Percentiles rank a stretch among this genome's conserved stretches.
phyloP scores from a whole-genome alignment of 2,888 invertebrate species.

The Ornithoptera priamus region DNA sequence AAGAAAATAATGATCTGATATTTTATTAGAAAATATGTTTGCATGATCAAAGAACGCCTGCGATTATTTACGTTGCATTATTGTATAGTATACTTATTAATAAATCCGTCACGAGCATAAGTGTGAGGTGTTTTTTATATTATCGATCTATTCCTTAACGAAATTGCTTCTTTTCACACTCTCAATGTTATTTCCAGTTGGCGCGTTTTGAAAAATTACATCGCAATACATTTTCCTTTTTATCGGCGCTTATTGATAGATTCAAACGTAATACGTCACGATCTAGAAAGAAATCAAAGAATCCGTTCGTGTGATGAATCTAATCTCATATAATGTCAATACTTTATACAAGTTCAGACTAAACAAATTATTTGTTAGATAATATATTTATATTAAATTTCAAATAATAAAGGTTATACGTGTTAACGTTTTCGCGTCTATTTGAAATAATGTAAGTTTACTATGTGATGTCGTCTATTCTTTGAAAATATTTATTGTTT shows the following conservation, averaged over 20 bases:
- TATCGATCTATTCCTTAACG: background rate
- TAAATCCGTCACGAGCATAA: background rate
- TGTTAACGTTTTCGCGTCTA: too few relatives aligned
- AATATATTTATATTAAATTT: background rate
- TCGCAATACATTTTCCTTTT: conserved; percentile 15
- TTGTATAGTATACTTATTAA: background rate
- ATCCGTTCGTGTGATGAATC: conserved; percentile 21
- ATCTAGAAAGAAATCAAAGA: conserved; percentile 22
- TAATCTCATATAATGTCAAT: conserved; percentile 14
- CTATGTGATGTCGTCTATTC: too few relatives aligned
- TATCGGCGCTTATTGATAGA: conserved; percentile 24
- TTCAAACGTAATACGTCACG: conserved; percentile 20
- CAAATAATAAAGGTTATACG: background rate
- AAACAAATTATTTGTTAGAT: conserved; percentile 3
- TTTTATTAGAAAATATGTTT: too few relatives aligned
- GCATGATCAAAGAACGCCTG: too few relatives aligned
- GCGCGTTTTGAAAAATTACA: conserved; percentile 21
- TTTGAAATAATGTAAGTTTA: too few relatives aligned
- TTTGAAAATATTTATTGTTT: too few relatives aligned
- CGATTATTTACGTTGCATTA: too few relatives aligned
- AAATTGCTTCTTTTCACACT: conserved; percentile 8
- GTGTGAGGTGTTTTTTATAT: background rate
- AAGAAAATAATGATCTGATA: too few relatives aligned
- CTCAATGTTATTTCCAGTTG: conserved; percentile 17
- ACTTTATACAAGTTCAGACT: conserved; percentile 9